Evolutionary conservation across 2,888 invertebrate species (phyloP).

Genomic region (Cacoxenus indagator): DNA sequence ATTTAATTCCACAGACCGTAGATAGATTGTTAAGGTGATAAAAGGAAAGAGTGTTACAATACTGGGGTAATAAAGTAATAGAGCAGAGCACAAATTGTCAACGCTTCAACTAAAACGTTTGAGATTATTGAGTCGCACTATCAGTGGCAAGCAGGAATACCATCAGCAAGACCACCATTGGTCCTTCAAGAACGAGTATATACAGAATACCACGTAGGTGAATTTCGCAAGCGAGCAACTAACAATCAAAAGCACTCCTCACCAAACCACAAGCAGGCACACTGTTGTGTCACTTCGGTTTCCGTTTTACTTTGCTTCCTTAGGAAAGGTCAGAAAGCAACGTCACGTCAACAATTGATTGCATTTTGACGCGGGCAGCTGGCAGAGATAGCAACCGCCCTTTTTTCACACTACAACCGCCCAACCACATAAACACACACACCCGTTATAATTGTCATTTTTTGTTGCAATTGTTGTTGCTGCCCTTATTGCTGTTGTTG

Average conservation of each 20-base stretch:
- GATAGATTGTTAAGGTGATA: background rate
- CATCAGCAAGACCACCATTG: background rate
- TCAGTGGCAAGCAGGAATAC: background rate
- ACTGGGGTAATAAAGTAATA: too few relatives aligned
- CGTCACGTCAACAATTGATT: constrained; percentile 51
- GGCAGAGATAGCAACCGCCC: background rate
- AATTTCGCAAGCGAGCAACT: constrained; percentile 38
- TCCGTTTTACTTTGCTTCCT: constrained; percentile 30
- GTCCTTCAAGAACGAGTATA: too few relatives aligned
- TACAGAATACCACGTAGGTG: too few relatives aligned
- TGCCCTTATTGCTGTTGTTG: constrained; percentile 3
- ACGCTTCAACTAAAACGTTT: too few relatives aligned
- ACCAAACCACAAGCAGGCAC: constrained; percentile 19
- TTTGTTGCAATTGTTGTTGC: constrained; percentile 36
- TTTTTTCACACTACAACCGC: background rate
- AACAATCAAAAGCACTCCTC: constrained; percentile 34
- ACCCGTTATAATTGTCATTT: constrained; percentile 43
- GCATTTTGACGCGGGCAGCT: constrained; percentile 43
- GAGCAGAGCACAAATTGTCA: too few relatives aligned
- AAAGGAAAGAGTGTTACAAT: background rate
- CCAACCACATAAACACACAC: background rate
- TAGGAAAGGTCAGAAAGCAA: constrained; percentile 40
- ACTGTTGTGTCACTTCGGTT: constrained; percentile 21
- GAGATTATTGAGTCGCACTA: too few relatives aligned
- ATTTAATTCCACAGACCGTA: background rate